phyloP scores from a whole-genome alignment of 2,113 vertebrate genomes.

The Bostrychus sinensis region DNA sequence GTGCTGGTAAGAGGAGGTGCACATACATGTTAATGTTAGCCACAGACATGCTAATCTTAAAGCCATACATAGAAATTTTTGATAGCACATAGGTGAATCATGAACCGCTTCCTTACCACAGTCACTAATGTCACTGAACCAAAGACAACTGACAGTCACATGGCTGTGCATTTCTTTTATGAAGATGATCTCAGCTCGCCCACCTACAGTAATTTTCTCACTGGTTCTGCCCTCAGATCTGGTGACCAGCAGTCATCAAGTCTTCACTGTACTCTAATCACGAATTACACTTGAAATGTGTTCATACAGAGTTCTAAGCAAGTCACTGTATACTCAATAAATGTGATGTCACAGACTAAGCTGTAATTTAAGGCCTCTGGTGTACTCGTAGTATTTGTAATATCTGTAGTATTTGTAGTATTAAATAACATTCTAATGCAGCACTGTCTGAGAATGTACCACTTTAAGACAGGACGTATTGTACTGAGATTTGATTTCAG shows the following conservation, averaged over 20 bases:
- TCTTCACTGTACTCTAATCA: background rate
- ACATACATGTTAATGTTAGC: slow-evolving; percentile 1
- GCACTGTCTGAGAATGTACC: background rate
- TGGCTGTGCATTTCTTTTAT: slow-evolving; percentile 33
- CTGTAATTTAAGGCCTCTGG: slow-evolving; percentile 36
- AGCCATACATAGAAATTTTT: background rate
- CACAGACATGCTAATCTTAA: background rate
- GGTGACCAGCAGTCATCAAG: slow-evolving; percentile 44
- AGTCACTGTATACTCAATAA: no score
- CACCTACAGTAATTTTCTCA: slow-evolving; percentile 33
- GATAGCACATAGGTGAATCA: slow-evolving; percentile 40
- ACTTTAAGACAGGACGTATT: slow-evolving; percentile 36
- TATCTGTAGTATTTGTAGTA: slow-evolving; percentile 6
- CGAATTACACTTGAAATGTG: slow-evolving; percentile 11
- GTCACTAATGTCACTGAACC: slow-evolving; percentile 20
- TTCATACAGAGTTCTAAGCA: no score
- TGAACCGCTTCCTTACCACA: slow-evolving; percentile 19
- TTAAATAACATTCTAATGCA: slow-evolving; percentile 11
- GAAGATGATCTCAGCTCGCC: slow-evolving; percentile 29
- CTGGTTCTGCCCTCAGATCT: slow-evolving; percentile 26
- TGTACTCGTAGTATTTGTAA: background rate
- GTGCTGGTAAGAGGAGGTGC: slow-evolving; percentile 83
- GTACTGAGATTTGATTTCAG: slow-evolving; percentile 39
- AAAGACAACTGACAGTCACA: slow-evolving; percentile 51
- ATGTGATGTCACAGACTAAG: no score